phyloP scores from a whole-genome alignment of 1,140 invertebrate species.

The Pseudomyrmex cubaensis region DNA sequence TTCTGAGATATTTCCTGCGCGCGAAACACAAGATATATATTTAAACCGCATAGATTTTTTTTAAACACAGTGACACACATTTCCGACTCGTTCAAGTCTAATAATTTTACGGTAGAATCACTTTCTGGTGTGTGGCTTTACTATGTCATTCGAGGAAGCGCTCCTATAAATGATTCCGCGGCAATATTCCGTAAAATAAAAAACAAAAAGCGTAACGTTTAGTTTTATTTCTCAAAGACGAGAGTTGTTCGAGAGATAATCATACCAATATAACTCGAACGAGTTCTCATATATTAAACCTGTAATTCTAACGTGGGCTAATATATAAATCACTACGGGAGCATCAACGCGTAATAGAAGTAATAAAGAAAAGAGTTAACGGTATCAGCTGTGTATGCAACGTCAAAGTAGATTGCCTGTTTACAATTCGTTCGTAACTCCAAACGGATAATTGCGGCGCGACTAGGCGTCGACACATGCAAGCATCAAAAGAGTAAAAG shows the following conservation, averaged over 20 bases:
- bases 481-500: conserved; percentile 39
- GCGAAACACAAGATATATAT: too few relatives aligned
- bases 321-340: neutral
- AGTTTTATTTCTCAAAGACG: neutral
- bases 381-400: conserved; percentile 19
- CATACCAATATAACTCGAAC: neutral
- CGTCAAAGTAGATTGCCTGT: conserved; percentile 40
- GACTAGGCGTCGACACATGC: conserved; percentile 26
- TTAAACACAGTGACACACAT: neutral
- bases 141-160: neutral
- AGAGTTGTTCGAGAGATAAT: too few relatives aligned
- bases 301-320: neutral
- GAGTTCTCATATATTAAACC: neutral
- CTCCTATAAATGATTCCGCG: neutral
- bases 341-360: conserved; percentile 25
- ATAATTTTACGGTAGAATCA: neutral
- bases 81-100: neutral
- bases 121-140: neutral
- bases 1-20: too few relatives aligned
- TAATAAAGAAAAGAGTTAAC: conserved; percentile 37
- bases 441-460: conserved; percentile 22
- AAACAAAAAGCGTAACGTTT: too few relatives aligned
- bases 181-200: neutral
- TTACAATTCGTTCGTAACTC: conserved; percentile 28
- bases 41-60: too few relatives aligned